Evolutionary conservation across 1,140 invertebrate genomes (phyloP), one percentile per base, ranked within the genome.

Genomic region (Pseudomyrmex gracilis): DNA sequence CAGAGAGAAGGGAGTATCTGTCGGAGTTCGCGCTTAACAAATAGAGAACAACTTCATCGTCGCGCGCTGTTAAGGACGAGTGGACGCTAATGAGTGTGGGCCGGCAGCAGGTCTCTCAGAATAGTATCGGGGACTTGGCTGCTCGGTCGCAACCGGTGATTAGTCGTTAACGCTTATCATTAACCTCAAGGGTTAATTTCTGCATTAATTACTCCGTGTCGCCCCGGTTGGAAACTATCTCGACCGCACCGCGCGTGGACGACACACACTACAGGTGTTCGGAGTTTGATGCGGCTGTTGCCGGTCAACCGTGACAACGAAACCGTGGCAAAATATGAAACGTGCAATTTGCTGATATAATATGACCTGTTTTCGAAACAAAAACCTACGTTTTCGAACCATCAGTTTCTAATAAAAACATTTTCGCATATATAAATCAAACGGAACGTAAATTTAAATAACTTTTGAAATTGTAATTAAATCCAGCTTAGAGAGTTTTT

Each of bases 81-180:
- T 55, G 73, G 83, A 87, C 86, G 77, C 86, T 87, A 87, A 87
- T 87, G 86, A 87, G 85, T 45, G 78, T 82, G 47, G 78, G 71
- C 78, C 86, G 63, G 73, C 85, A 74, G 51, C 47, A 57, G 85
- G 86, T 87, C 73, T 58, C 85, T 78, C 47, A 55, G 86, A 87
- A 87, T 87, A 85, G 86, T 87, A 87, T 87, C 86, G 80, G 34
- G 85, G 47, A 53, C n/a, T n/a, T n/a, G 57, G 78, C 51, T 43
- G 64, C 78, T 61, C 47, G 80, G 80, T 82, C 85, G 58, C 83
- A 87, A 73, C 67, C 84, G 84, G 84, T 90, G 90, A 93, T 93
- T 92, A 92, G 91, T 91, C 88, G 89, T 91, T 91, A 90, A 91
- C 90, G 91, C 90, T 92, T 91, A 92, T 93, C 90, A 90, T 93